Percentiles rank a stretch among this genome's conserved stretches.
Conservation (phyloP, 2,113 vertebrate genomes). For the Thermophis baileyi region DNA sequence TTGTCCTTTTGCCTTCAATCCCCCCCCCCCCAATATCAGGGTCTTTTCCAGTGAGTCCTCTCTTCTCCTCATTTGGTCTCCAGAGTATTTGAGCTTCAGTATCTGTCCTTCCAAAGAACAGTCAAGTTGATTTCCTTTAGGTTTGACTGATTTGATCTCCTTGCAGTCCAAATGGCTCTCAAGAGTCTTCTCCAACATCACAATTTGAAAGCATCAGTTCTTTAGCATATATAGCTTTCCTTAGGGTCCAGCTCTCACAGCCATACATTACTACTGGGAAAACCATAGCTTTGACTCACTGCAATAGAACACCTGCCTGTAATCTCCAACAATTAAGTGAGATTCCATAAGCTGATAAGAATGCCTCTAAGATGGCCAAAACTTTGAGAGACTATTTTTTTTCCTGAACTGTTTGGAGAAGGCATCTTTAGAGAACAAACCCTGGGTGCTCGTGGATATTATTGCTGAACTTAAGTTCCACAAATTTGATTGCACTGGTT, state of each 20-base stretch:
- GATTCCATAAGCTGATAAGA: neutral
- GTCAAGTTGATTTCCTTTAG: neutral
- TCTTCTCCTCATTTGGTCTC: neutral
- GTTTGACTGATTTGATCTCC: neutral
- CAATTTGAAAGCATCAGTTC: neutral
- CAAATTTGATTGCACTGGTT: neutral
- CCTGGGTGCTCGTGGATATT: neutral
- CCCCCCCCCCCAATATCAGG: neutral
- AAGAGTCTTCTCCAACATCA: neutral
- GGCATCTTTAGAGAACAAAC: neutral
- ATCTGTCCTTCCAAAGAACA: neutral
- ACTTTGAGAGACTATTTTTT: neutral
- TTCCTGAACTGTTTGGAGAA: neutral
- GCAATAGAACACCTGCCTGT: neutral
- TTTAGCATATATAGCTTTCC: neutral
- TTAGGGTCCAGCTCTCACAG: too few species aligned
- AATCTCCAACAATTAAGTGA: neutral
- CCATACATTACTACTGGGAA: too few species aligned
- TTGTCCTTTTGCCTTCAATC: neutral
- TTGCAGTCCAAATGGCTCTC: neutral
- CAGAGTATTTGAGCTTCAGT: neutral
- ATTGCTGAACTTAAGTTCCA: neutral
- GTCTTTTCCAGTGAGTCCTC: neutral
- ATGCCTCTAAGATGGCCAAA: neutral
- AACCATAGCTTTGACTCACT: neutral